Percentiles rank a stretch among this genome's conserved stretches.
These are phyloP conservation scores for Chalcis sispes DNA, from an alignment of 2,888 invertebrate species.

Conservation along the genomic window DNA sequence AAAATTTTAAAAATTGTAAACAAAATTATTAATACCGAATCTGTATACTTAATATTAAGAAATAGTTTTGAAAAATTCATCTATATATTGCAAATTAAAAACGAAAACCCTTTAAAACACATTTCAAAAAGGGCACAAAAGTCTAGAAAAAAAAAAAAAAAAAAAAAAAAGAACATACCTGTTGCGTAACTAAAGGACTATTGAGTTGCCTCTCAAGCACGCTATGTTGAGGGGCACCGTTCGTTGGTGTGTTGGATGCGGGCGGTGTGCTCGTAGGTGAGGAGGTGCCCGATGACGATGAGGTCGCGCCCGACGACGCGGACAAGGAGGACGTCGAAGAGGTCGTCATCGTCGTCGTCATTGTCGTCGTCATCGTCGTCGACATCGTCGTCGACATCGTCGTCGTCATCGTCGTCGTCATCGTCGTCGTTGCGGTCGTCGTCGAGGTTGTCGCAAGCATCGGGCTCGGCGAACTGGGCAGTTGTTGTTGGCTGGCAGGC, in stretches of 20 bases:
- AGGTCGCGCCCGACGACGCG: slow-evolving; percentile 65
- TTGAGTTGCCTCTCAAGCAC: slow-evolving; percentile 72
- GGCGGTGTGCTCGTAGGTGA: slow-evolving; percentile 70
- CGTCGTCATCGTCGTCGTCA: slow-evolving; percentile 69
- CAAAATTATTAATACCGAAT: too few relatives aligned
- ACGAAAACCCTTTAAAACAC: too few relatives aligned
- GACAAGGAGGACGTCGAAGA: slow-evolving; percentile 70
- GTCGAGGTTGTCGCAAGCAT: slow-evolving; percentile 68
- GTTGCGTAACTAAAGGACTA: slow-evolving; percentile 67
- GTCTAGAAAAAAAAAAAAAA: background rate
- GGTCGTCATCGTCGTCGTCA: slow-evolving; percentile 67
- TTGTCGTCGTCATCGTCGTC: slow-evolving; percentile 71
- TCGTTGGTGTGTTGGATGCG: slow-evolving; percentile 71
- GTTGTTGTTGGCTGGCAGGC: slow-evolving; percentile 63
- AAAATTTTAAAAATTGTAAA: too few relatives aligned
- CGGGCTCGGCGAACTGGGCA: slow-evolving; percentile 72
- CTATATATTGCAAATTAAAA: too few relatives aligned
- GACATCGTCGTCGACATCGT: slow-evolving; percentile 67
- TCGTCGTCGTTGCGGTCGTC: slow-evolving; percentile 69
- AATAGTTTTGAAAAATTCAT: too few relatives aligned
- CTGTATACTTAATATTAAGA: too few relatives aligned
- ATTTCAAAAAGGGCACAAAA: background rate
- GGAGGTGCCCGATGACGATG: slow-evolving; percentile 68
- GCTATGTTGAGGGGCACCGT: slow-evolving; percentile 63
- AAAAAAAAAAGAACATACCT: slow-evolving; percentile 48